Evolutionary conservation across 2,888 invertebrate species (phyloP).

Genomic region (Pterostichus madidus): DNA sequence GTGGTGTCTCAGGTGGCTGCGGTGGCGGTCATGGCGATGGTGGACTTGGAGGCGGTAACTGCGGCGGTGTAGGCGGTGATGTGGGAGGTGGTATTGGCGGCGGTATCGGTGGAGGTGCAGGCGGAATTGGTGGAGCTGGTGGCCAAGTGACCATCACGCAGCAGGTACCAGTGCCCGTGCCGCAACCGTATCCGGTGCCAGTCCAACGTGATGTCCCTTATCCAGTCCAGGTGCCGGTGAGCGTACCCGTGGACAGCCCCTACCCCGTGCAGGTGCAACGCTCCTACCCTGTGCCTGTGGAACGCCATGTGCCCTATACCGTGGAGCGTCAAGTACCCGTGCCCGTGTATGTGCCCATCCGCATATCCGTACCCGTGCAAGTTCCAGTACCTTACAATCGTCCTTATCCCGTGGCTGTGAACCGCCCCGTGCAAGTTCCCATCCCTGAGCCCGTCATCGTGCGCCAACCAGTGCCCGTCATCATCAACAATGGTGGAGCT

Average conservation of each 20-base stretch:
- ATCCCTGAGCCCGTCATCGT: constrained; percentile 40
- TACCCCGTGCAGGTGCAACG: constrained; percentile 38
- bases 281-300: constrained; percentile 55
- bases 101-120: not conserved
- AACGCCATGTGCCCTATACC: constrained; percentile 43
- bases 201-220: constrained; percentile 1
- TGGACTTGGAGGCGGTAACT: not conserved
- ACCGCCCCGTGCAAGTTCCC: constrained; percentile 29
- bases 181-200: constrained; percentile 19
- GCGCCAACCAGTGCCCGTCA: constrained; percentile 17
- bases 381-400: constrained; percentile 42
- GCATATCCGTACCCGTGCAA: constrained; percentile 28
- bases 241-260: constrained; percentile 37
- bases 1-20: not conserved
- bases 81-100: not conserved
- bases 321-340: constrained; percentile 32
- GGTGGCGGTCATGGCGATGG: not conserved
- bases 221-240: constrained; percentile 47
- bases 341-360: constrained; percentile 34
- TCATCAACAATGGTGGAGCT: constrained; percentile 22
- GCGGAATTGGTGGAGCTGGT: not conserved
- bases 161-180: constrained; percentile 35
- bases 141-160: constrained; percentile 41
- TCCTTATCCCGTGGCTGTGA: constrained; percentile 33
- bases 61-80: not conserved